Base-by-base conservation (phyloP, 2,888 invertebrate species). In the Hedya salicella region DNA sequence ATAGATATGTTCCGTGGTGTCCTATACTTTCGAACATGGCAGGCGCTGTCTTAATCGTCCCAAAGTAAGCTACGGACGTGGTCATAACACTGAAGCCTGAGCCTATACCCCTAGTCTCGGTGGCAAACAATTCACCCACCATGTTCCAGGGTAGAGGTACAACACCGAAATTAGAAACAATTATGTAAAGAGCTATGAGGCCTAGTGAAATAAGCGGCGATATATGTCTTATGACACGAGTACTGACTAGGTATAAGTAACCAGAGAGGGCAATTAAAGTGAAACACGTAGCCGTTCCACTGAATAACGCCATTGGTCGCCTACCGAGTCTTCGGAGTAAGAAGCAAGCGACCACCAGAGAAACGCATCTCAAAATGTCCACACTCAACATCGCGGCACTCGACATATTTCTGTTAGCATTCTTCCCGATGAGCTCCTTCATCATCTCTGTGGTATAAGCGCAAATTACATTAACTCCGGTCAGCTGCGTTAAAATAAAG, bases 101-200 rank as follows among this genome's bases (percentile, higher is more conserved):
- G 3, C 95, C 95, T n/a, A 95, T 76, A 0, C 95, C 95, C 67
- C 95, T 93, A 2, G 93, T 93, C 71, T 93, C 93, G 8, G 93
- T 93, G 1, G 95, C 93, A 76, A 95, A 96, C 5, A 96, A 84
- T 83, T 96, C 96, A 0, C 95, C 95, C 32, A 95, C 94, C 94
- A 96, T 94, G 67, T 95, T 94, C 94, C 96, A 96, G 0, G 96
- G 96, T 56, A 96, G 77, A 0, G 95, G 94, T 13, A 94, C 88
- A 59, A 95, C 86, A 5, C 96, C 95, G 60, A 94, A 83, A 65
- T 93, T 92, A 4, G 94, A 93, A 57, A 94, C 93, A 8, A 93
- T 85, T 36, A 94, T 94, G 72, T 95, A 95, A 14, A 89, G 78
- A 70, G 94, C 83, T 79, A 94, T 85, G 74, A 93, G 80, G 71